Evolutionary conservation across 2,113 vertebrate species (phyloP), one percentile per base, ranked within the genome.

Genomic region (Leiothrix lutea): DNA sequence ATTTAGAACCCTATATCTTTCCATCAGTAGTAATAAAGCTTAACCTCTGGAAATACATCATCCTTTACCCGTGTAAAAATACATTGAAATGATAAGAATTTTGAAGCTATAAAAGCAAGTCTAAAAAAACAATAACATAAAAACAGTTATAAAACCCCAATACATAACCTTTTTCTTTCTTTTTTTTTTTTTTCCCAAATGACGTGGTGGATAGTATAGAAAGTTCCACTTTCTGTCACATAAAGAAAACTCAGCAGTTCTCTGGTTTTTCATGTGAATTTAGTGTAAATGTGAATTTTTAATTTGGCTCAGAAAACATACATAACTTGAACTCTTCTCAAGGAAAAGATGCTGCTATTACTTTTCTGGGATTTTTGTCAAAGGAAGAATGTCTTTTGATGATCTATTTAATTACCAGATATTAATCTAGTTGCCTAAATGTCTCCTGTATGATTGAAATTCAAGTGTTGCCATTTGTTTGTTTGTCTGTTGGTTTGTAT

Each of bases 101-200:
- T 54, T 74, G 58, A 64, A 69, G 6, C 33, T 80, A n/a, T 26
- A 42, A 56, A 47, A 65, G 1, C 18, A 77, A 69, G 7, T 4
- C 16, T 60, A 2, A 58, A 69, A 50, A 6, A 1, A 2, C 6
- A 57, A 25, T 28, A 28, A 12, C 5, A 28, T n/a, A 56, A 64
- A 54, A 18, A 4, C 3, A 56, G 13, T 19, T 12, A 19, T 38
- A 64, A 64, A 48, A 16, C 18, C 11, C 1, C 5, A 64, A 28
- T 5, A 26, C 1, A 9, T 3, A 60, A 23, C 1, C 0, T 60
- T 64, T 71, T 31, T 22, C 33, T 53, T 38, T 71, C 29, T 1
- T 22, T 35, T 53, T 45, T 78, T n/a, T 1, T 47, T 47, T 47
- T 22, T 22, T 33, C 44, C 1, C 14, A 54, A 4, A 9, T 74